These are phyloP conservation scores for Lycorma delicatula DNA, from an alignment of 1,140 invertebrate species.

Conservation along the genomic window DNA sequence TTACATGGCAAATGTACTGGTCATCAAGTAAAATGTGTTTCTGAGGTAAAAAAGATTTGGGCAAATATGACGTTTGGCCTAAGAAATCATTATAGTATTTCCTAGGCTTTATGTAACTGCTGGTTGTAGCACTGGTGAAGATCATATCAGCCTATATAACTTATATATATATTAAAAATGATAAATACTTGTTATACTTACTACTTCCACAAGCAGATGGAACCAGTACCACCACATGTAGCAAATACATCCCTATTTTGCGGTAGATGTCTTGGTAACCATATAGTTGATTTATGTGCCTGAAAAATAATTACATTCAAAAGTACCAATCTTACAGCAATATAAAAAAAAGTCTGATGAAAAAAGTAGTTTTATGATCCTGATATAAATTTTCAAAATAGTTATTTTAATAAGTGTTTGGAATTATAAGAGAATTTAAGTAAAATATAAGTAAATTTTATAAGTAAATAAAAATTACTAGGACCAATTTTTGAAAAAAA, in stretches of 20 bases:
- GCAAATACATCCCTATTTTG: conserved; percentile 93
- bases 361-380: too few relatives aligned
- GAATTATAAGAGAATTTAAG: too few relatives aligned
- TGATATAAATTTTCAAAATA: too few relatives aligned
- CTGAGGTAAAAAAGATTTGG: background rate
- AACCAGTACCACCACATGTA: conserved; percentile 81
- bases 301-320: conserved; percentile 34
- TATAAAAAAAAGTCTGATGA: too few relatives aligned
- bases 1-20: background rate
- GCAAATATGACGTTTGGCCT: background rate
- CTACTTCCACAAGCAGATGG: conserved; percentile 90
- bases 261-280: conserved; percentile 78
- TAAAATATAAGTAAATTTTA: too few relatives aligned
- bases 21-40: background rate
- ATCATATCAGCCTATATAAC: background rate
- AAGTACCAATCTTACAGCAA: too few relatives aligned
- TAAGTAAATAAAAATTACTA: too few relatives aligned
- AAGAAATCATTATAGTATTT: background rate
- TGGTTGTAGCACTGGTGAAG: too few relatives aligned
- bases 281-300: conserved; percentile 77
- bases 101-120: too few relatives aligned
- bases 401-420: too few relatives aligned
- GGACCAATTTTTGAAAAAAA: too few relatives aligned
- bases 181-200: conserved; percentile 40
- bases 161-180: background rate